A percentile compares a stretch with the other conserved stretches of the same genome.
These are phyloP conservation scores for Doryteuthis pealeii DNA, from an alignment of 1,140 invertebrate genomes.

Conservation along the genomic window DNA sequence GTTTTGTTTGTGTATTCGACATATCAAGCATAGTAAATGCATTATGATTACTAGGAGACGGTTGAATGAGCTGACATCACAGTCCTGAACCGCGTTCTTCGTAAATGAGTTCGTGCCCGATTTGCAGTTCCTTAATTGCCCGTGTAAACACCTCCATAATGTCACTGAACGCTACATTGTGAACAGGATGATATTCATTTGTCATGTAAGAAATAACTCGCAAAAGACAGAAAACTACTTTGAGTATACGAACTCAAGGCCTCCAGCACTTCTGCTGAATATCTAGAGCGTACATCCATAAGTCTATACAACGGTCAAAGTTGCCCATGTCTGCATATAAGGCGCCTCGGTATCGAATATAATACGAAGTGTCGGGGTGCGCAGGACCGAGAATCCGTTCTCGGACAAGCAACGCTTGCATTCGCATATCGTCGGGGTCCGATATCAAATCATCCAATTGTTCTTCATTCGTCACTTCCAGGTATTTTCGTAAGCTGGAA, in stretches of 20 bases:
- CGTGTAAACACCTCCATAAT: constrained; percentile 75
- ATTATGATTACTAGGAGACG: constrained; percentile 83
- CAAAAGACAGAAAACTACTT: constrained; percentile 88
- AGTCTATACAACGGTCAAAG: constrained; percentile 85
- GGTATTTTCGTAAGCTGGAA: constrained; percentile 85
- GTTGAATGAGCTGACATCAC: constrained; percentile 76
- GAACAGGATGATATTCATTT: constrained; percentile 70
- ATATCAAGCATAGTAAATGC: constrained; percentile 64
- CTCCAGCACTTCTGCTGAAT: constrained; percentile 87
- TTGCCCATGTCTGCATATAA: constrained; percentile 91
- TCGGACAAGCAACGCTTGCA: constrained; percentile 91
- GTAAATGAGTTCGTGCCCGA: constrained; percentile 29
- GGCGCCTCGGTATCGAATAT: constrained; percentile 89
- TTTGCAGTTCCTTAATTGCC: constrained; percentile 49
- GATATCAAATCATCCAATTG: constrained; percentile 83
- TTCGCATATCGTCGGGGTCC: constrained; percentile 93
- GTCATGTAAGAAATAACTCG: constrained; percentile 97
- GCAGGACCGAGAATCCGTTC: constrained; percentile 92
- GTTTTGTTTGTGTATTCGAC: constrained; percentile 63
- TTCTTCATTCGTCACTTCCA: constrained; percentile 77
- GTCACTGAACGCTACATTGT: constrained; percentile 72
- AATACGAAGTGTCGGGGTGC: constrained; percentile 95
- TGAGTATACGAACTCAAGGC: constrained; percentile 94
- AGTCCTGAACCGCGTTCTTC: constrained; percentile 57
- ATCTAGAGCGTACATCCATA: constrained; percentile 96